These are phyloP conservation scores for Dasypus novemcinctus DNA, from an alignment of 2,113 vertebrate genomes.

Conservation along the genomic window DNA sequence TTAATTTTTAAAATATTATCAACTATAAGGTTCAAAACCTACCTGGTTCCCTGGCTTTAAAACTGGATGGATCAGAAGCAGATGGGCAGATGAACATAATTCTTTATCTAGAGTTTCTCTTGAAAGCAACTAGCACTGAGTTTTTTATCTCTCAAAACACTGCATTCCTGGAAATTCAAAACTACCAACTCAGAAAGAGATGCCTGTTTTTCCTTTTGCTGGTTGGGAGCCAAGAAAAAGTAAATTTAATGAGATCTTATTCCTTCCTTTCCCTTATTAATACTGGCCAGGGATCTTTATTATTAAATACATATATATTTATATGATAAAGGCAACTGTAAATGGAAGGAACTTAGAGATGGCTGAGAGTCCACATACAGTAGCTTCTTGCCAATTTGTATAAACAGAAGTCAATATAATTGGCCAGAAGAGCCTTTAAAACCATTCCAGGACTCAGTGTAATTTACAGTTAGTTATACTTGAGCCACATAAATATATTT, in stretches of 20 bases:
- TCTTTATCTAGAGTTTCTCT: background rate
- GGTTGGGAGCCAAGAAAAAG: constrained; percentile 3
- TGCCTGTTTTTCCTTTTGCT: background rate
- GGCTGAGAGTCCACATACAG: constrained; percentile 32
- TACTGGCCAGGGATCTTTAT: background rate
- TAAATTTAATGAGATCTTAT: background rate
- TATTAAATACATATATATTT: constrained; percentile 21
- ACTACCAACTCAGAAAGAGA: background rate
- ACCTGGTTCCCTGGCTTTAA: background rate
- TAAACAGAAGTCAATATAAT: constrained; percentile 65
- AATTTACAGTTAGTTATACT: constrained; percentile 50
- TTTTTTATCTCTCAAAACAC: constrained; percentile 1
- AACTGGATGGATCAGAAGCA: background rate
- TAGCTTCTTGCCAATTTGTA: constrained; percentile 61
- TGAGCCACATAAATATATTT: constrained; percentile 54
- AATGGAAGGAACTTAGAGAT: constrained; percentile 50
- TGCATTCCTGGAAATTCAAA: constrained; percentile 39
- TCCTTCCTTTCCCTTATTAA: constrained; percentile 43
- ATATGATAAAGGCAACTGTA: constrained; percentile 44
- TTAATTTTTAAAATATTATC: constrained; percentile 13
- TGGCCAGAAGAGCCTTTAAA: constrained; percentile 40
- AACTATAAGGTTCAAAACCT: background rate
- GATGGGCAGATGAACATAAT: background rate
- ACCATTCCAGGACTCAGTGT: background rate
- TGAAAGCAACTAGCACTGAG: background rate